phyloP scores from a whole-genome alignment of 2,797 vertebrate species.

The Myiothlypis chrysogaster region DNA sequence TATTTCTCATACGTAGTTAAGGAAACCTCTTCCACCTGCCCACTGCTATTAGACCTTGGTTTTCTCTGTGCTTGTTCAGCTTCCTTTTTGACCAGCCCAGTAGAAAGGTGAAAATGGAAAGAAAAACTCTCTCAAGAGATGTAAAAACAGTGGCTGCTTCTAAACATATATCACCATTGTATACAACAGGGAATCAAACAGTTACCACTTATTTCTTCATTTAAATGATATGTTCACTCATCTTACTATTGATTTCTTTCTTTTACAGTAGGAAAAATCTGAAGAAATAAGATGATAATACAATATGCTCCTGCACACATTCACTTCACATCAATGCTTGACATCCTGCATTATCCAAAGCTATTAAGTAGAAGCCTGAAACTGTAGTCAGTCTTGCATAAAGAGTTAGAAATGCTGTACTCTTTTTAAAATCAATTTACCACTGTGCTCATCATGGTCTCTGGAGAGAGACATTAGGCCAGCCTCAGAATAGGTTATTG shows the following conservation, averaged over 20 bases:
- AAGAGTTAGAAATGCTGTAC: slow-evolving; percentile 23
- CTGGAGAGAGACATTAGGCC: slow-evolving; percentile 26
- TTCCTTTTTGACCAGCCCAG: not conserved
- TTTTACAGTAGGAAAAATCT: not conserved
- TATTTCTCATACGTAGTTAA: not conserved
- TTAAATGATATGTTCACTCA: not conserved
- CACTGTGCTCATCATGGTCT: not conserved
- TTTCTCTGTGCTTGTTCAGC: not conserved
- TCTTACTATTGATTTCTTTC: not conserved
- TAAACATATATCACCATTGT: not conserved
- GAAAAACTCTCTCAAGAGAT: not conserved
- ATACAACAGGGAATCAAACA: not conserved
- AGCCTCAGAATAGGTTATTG: slow-evolving; percentile 23
- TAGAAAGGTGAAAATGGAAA: not conserved
- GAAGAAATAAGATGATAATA: not conserved
- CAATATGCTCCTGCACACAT: not conserved
- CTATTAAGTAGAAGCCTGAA: slow-evolving; percentile 29
- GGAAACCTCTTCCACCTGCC: not conserved
- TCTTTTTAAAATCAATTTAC: slow-evolving; percentile 56
- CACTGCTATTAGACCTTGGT: not conserved
- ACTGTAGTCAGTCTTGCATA: slow-evolving; percentile 40
- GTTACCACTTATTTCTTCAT: not conserved
- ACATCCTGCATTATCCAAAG: not conserved
- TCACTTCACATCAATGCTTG: not conserved
- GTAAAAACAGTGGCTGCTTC: not conserved